These are phyloP conservation scores for Hippocampus mohnikei DNA, from an alignment of 2,113 vertebrate species.

Conservation along the genomic window DNA sequence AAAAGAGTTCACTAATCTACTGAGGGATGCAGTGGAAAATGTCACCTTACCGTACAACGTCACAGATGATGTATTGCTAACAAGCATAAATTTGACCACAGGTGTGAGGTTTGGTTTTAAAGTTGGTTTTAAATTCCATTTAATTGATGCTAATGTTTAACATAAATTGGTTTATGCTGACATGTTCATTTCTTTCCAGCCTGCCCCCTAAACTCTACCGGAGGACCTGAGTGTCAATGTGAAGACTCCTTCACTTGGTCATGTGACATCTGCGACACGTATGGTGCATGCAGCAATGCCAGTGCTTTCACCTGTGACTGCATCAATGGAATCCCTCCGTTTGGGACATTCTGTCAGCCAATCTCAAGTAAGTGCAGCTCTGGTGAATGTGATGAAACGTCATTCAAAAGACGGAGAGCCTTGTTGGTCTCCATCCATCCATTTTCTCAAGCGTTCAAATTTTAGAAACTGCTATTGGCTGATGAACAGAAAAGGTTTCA, in stretches of 20 bases:
- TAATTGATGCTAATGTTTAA: not conserved
- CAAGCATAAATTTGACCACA: conserved; percentile 33
- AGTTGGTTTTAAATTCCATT: too few relatives aligned
- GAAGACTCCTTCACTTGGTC: conserved; percentile 35
- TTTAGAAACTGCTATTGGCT: too few relatives aligned
- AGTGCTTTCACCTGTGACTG: conserved; percentile 32
- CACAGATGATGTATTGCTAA: not conserved
- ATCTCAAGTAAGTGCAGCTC: conserved; percentile 24
- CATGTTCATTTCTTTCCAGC: conserved; percentile 9
- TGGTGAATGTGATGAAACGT: too few relatives aligned
- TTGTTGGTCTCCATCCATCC: too few relatives aligned
- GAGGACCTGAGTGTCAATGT: conserved; percentile 41
- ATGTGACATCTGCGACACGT: conserved; percentile 20
- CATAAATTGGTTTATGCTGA: not conserved
- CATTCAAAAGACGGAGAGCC: too few relatives aligned
- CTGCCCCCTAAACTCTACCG: conserved; percentile 24
- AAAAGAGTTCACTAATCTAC: not conserved
- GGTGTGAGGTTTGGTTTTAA: conserved; percentile 12
- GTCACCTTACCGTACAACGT: fast-evolving
- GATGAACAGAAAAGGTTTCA: too few relatives aligned
- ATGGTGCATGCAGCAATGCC: conserved; percentile 20
- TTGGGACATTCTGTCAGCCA: conserved; percentile 35
- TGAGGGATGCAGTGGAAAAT: not conserved
- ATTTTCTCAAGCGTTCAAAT: too few relatives aligned
- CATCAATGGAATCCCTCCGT: conserved; percentile 35